Conservation (phyloP, 2,113 vertebrate genomes). For the Channa argus region DNA sequence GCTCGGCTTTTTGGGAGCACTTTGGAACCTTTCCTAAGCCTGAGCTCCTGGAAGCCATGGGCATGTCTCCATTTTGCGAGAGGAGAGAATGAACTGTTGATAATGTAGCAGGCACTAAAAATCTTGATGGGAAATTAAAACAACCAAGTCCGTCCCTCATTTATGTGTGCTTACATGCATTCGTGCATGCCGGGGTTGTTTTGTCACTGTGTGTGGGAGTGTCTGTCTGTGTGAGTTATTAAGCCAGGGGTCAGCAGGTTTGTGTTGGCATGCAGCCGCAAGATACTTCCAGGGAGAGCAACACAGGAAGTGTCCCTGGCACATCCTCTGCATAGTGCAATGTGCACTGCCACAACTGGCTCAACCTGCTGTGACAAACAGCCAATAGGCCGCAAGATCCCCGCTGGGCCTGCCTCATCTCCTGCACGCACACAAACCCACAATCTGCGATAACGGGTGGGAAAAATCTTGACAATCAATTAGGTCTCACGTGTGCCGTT, state of each 20-base stretch:
- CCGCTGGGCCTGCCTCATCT: constrained; percentile 21
- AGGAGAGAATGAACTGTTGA: constrained; percentile 47
- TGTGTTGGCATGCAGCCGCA: constrained; percentile 65
- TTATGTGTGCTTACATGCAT: neutral
- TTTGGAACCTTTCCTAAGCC: constrained; percentile 59
- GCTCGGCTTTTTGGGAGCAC: constrained; percentile 55
- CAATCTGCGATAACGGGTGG: constrained; percentile 15
- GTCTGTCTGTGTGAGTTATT: constrained; percentile 48
- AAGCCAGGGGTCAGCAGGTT: constrained; percentile 74
- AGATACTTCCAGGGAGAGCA: constrained; percentile 65
- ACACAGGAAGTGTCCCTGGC: constrained; percentile 77
- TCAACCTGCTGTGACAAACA: constrained; percentile 67
- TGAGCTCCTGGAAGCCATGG: constrained; percentile 50
- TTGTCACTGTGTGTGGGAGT: constrained; percentile 37
- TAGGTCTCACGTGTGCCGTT: constrained; percentile 28
- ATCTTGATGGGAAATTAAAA: neutral
- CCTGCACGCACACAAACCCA: constrained; percentile 22
- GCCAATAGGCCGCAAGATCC: constrained; percentile 37
- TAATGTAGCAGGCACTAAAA: constrained; percentile 39
- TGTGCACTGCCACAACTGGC: constrained; percentile 50
- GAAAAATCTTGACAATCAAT: constrained; percentile 19
- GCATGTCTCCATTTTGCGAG: constrained; percentile 44
- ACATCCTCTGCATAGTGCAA: constrained; percentile 49
- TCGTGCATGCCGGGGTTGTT: constrained; percentile 1
- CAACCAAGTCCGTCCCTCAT: neutral